phyloP scores from a whole-genome alignment of 2,113 vertebrate species.

The Nothoprocta perdicaria region DNA sequence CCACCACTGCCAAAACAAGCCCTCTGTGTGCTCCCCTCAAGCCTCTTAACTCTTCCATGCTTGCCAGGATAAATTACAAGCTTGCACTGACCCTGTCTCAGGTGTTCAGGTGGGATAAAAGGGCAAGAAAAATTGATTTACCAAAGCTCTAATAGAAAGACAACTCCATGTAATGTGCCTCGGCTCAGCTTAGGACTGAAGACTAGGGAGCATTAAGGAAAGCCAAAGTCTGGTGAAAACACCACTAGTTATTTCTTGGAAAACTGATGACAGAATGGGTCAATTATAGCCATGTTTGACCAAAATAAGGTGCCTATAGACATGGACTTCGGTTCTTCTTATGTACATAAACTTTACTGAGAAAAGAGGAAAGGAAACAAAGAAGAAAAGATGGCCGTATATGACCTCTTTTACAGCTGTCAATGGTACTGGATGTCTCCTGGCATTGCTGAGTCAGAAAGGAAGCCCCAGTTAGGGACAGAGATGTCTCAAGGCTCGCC shows the following conservation, averaged over 20 bases:
- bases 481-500: neutral
- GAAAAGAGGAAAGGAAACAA: neutral
- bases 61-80: neutral
- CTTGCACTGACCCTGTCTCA: neutral
- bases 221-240: neutral
- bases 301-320: neutral
- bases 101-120: neutral
- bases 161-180: neutral
- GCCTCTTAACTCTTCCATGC: neutral
- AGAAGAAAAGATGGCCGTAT: neutral
- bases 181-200: neutral
- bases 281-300: neutral
- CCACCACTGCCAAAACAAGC: neutral
- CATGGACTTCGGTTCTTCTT: neutral
- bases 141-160: neutral
- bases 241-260: neutral
- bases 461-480: neutral
- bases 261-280: neutral
- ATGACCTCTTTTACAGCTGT: neutral
- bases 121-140: neutral
- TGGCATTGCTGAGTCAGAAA: neutral
- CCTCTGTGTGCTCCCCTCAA: neutral
- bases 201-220: neutral
- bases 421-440: neutral
- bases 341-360: neutral